phyloP scores from a whole-genome alignment of 2,888 invertebrate species.

The Plebejus anna region DNA sequence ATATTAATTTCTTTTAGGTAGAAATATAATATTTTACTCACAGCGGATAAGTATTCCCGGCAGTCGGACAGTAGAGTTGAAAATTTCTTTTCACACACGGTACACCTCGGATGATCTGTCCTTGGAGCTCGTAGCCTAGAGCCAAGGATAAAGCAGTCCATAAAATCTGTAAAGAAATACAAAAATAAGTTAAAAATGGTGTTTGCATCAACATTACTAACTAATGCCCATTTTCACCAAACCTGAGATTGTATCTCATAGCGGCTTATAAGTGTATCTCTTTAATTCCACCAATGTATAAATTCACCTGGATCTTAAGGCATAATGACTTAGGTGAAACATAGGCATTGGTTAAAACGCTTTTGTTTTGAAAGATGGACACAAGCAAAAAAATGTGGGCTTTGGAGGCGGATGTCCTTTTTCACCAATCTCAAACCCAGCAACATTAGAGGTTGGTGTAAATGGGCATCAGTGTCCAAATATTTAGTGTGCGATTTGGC shows the following conservation, averaged over 20 bases:
- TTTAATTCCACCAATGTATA: no score
- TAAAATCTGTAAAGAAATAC: conserved; percentile 83
- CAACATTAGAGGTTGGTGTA: not conserved
- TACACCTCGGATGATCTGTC: conserved; percentile 92
- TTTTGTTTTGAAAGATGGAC: no score
- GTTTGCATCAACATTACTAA: no score
- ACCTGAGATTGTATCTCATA: not conserved
- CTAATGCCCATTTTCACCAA: not conserved
- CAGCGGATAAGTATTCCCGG: conserved; percentile 95
- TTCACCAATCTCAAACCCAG: not conserved
- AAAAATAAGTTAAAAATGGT: conserved; percentile 28
- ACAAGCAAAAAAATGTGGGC: no score
- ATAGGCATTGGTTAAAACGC: no score
- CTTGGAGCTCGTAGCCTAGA: conserved; percentile 91
- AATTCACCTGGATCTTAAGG: not conserved
- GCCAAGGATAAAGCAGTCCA: conserved; percentile 95
- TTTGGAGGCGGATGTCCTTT: not conserved
- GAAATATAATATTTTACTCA: conserved; percentile 74
- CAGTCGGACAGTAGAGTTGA: conserved; percentile 94
- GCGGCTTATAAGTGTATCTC: no score
- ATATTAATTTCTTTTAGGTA: not conserved
- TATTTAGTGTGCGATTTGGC: not conserved
- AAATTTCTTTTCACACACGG: conserved; percentile 94
- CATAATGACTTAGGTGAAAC: no score
- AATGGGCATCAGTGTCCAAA: not conserved